These are phyloP conservation scores for Phyllotis vaccarum DNA, from an alignment of 2,797 vertebrate genomes.

Conservation along the genomic window DNA sequence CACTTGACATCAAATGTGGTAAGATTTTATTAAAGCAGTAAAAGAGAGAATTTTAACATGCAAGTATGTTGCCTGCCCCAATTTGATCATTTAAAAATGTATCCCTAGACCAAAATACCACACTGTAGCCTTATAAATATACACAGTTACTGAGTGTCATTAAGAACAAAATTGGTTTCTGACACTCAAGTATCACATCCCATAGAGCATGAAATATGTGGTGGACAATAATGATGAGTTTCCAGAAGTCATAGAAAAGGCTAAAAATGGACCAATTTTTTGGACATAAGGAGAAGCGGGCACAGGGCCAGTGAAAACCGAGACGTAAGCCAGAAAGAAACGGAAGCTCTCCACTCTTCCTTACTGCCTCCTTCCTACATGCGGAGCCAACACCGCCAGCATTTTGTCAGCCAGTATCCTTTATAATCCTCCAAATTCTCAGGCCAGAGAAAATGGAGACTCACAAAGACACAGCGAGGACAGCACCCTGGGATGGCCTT, in stretches of 20 bases:
- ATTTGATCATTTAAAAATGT: background rate
- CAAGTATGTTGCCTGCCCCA: background rate
- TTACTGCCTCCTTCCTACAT: constrained; percentile 50
- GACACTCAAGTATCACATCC: background rate
- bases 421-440: constrained; percentile 64
- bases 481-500: background rate
- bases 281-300: constrained; percentile 75
- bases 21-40: background rate
- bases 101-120: background rate
- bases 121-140: background rate
- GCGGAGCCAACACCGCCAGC: constrained; percentile 50
- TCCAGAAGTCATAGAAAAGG: constrained; percentile 62
- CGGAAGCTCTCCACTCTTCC: constrained; percentile 64
- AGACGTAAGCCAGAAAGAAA: constrained; percentile 76
- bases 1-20: background rate
- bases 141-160: background rate
- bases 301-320: constrained; percentile 68
- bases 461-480: background rate
- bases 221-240: background rate
- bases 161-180: background rate
- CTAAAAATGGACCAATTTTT: constrained; percentile 73
- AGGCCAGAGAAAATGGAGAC: constrained; percentile 8
- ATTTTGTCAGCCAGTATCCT: constrained; percentile 64
- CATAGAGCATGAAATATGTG: background rate
- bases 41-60: background rate